Conservation (phyloP, 2,888 invertebrate genomes). For the Chrysolina oricalcia region DNA sequence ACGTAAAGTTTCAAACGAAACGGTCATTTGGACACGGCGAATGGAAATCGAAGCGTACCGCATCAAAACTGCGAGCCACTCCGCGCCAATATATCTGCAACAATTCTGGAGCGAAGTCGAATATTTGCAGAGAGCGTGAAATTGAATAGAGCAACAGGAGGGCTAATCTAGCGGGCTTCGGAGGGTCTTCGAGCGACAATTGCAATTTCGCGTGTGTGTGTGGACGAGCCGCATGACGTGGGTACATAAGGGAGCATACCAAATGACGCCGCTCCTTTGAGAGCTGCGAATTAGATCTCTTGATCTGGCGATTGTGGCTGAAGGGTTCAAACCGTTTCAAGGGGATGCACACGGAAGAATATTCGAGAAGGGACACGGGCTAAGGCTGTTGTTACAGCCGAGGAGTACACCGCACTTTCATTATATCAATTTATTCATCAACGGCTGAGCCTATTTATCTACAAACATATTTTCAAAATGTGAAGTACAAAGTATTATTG, state of each 20-base stretch:
- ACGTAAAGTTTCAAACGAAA: background rate
- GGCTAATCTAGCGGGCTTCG: constrained; percentile 11
- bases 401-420: too few relatives aligned
- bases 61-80: constrained; percentile 12
- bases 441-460: too few relatives aligned
- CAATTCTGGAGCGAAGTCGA: background rate
- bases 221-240: background rate
- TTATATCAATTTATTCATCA: too few relatives aligned
- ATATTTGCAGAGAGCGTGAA: constrained; percentile 22
- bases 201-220: constrained; percentile 3
- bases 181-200: background rate
- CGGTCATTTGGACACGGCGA: background rate
- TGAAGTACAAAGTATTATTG: too few relatives aligned
- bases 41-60: background rate
- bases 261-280: background rate
- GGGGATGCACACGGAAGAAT: background rate
- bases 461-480: too few relatives aligned
- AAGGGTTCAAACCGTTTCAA: background rate
- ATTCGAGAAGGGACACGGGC: background rate
- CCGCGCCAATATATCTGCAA: constrained; percentile 8
- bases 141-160: constrained; percentile 26
- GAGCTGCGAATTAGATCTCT: background rate
- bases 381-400: too few relatives aligned
- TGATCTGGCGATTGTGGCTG: background rate
- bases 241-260: background rate